phyloP scores from a whole-genome alignment of 2,113 vertebrate species.

The Raja brachyura region DNA sequence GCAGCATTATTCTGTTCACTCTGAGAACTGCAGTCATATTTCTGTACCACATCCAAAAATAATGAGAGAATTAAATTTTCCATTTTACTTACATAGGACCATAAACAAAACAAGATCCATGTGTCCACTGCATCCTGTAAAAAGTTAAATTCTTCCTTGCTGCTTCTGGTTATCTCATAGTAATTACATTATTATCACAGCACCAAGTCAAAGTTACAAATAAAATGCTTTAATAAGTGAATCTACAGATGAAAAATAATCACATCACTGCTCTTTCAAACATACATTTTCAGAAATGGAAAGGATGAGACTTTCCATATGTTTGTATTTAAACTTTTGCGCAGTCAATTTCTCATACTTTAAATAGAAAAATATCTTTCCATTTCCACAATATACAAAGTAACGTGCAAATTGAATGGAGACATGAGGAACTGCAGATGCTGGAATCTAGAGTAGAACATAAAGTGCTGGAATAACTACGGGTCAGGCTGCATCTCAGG shows the following conservation, averaged over 20 bases:
- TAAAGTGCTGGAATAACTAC: too few species aligned
- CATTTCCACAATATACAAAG: background rate
- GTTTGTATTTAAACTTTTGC: background rate
- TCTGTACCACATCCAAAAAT: conserved; percentile 21
- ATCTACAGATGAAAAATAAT: background rate
- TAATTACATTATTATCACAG: background rate
- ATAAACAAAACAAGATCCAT: conserved; percentile 2
- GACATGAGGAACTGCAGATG: too few species aligned
- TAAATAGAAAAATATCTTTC: background rate
- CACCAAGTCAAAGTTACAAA: background rate
- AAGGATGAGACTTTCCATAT: background rate
- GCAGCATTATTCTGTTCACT: conserved; percentile 14
- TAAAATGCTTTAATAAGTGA: background rate
- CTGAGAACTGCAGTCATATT: conserved; percentile 4
- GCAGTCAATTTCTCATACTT: background rate
- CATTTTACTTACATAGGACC: background rate
- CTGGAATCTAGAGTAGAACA: too few species aligned
- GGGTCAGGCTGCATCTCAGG: too few species aligned
- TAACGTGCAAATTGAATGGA: background rate
- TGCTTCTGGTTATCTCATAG: background rate
- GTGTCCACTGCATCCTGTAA: background rate
- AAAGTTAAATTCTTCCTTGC: background rate
- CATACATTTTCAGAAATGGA: background rate
- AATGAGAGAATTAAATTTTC: conserved; percentile 24
- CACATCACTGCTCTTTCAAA: background rate